Percentiles rank a stretch among this genome's conserved stretches.
These are phyloP conservation scores for Anabacerthia variegaticeps DNA, from an alignment of 2,797 vertebrate species.

Conservation along the genomic window DNA sequence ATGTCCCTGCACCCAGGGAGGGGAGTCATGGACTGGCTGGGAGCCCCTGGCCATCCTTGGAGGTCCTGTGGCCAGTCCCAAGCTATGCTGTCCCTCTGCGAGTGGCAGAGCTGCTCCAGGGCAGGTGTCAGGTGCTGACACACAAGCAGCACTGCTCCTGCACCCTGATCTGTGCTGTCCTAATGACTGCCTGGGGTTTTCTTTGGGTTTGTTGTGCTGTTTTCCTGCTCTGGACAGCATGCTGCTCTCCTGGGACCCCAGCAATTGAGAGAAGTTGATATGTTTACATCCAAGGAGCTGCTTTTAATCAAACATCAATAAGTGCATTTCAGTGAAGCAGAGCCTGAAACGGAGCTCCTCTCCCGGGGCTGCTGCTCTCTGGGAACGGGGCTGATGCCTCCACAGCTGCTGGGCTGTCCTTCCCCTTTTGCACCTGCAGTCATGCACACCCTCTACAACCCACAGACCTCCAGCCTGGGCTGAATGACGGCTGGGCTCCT, in stretches of 20 bases:
- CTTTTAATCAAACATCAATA: conserved; percentile 70
- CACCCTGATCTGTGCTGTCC: not conserved
- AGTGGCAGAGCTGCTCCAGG: not conserved
- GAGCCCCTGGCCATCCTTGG: not conserved
- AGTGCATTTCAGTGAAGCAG: conserved; percentile 26
- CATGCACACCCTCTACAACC: not conserved
- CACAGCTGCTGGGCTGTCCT: not conserved
- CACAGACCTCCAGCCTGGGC: not conserved
- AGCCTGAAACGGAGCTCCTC: conserved; percentile 35
- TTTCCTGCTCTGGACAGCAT: not conserved
- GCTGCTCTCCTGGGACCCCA: not conserved
- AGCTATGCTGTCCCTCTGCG: not conserved
- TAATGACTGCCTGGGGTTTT: not conserved
- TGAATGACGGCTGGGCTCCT: not conserved
- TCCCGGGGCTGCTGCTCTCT: fast-evolving
- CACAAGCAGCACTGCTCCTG: not conserved
- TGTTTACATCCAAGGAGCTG: conserved; percentile 59
- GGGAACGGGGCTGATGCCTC: not conserved
- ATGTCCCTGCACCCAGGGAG: not conserved
- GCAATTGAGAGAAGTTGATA: conserved; percentile 39
- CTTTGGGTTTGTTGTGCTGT: not conserved
- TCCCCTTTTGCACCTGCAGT: not conserved
- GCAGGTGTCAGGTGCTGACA: fast-evolving
- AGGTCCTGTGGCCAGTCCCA: not conserved
- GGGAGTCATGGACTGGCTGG: fast-evolving